Evolutionary conservation across 1,140 invertebrate genomes (phyloP).

Genomic region (Ruditapes philippinarum): DNA sequence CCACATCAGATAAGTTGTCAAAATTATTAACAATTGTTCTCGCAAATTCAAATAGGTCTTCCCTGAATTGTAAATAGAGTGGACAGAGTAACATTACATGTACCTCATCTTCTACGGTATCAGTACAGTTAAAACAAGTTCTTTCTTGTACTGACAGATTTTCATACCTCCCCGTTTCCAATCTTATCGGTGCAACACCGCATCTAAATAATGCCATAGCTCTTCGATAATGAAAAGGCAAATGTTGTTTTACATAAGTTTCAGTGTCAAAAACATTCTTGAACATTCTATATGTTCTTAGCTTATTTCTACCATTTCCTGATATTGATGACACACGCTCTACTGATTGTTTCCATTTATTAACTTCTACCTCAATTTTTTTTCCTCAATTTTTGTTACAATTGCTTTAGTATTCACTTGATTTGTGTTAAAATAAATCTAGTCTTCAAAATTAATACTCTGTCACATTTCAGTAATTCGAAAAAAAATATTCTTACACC

Average conservation of each 20-base stretch:
- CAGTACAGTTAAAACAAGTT: neutral
- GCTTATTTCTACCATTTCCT: conserved; percentile 10
- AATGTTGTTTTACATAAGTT: neutral
- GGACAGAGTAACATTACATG: conserved; percentile 13
- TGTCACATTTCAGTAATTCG: neutral
- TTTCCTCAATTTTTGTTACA: neutral
- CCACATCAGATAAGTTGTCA: neutral
- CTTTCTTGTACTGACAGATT: neutral
- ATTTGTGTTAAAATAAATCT: neutral
- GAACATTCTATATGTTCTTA: conserved; percentile 9
- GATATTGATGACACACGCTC: neutral
- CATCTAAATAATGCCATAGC: neutral
- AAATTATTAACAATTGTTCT: neutral
- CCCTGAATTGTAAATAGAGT: neutral
- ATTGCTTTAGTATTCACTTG: neutral
- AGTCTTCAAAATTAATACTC: neutral
- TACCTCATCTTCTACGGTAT: neutral
- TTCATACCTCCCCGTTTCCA: neutral
- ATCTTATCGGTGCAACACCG: neutral
- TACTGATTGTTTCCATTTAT: neutral
- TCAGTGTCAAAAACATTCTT: neutral
- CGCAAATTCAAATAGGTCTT: neutral
- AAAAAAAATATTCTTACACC: neutral
- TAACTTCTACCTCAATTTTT: neutral
- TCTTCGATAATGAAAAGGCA: neutral